Evolutionary conservation across 2,113 vertebrate genomes (phyloP), one percentile per base, ranked within the genome.

Genomic region (Danio rerio): DNA sequence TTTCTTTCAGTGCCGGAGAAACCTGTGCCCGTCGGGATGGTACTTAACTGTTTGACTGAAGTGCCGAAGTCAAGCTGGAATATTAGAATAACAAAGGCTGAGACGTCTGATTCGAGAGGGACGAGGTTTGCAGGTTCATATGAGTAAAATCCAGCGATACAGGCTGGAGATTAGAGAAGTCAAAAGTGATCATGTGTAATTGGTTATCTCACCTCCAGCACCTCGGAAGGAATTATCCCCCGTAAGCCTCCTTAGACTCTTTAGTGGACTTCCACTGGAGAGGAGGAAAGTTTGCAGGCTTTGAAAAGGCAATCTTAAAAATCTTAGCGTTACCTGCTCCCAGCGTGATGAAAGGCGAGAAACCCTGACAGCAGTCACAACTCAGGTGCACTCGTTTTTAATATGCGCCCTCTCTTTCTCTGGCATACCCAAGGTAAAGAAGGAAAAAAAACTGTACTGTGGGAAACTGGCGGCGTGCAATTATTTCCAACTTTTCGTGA

Each of bases 131-230:
- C 87, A 88, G 90, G 91, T 93, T 88, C 75, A 81, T 92, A 82
- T 87, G 89, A 40, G 81, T 52, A 62, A 92, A 92, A 94, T 93
- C 92, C 11, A 75, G 85, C 49, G 83, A 92, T 92, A 88, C 88
- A 82, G 87, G 82, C 13, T 59, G 83, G 87, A 91, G 92, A 93
- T 94, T 94, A 93, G 89, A 91, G 88, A 88, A 92, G 92, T 93
- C 92, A 91, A 91, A 93, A 92, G 91, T 92, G 91, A 94, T 92
- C 90, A 91, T 84, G 88, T 88, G 92, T 93, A 93, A 93, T 93
- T 93, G 93, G 91, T 91, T 91, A 88, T 91, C 90, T 93, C 91
- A 92, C 91, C 91, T 91, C 87, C 1, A 91, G 90, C 86, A 90
- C 92, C 92, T 91, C 77, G 81, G 86, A 78, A 84, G 89, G 87